A percentile compares a stretch with the other conserved stretches of the same genome.
Conservation (phyloP, 2,797 vertebrate genomes). For the Melanotaenia parkinsoni region DNA sequence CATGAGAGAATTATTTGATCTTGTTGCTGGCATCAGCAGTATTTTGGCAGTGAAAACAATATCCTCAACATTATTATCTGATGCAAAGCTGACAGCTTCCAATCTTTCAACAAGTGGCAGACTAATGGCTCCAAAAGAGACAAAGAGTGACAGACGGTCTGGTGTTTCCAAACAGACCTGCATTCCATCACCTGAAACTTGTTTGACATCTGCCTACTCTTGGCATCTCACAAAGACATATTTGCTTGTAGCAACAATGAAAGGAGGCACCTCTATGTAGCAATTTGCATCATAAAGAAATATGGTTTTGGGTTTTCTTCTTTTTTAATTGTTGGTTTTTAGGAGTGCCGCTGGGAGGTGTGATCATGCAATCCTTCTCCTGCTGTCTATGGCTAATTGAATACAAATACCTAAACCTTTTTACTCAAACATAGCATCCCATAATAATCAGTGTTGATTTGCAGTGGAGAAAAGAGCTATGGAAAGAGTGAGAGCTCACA, state of each 20-base stretch:
- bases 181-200: constrained; percentile 77
- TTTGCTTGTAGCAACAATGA: constrained; percentile 70
- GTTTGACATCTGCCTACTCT: constrained; percentile 74
- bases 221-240: constrained; percentile 65
- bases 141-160: constrained; percentile 70
- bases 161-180: constrained; percentile 69
- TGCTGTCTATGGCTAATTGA: constrained; percentile 24
- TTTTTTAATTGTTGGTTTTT: constrained; percentile 40
- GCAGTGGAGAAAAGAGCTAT: constrained; percentile 41
- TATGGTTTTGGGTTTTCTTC: not conserved
- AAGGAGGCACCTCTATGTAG: constrained; percentile 60
- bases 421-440: constrained; percentile 33
- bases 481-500: constrained; percentile 70
- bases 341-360: constrained; percentile 22
- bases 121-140: constrained; percentile 73
- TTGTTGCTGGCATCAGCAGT: constrained; percentile 48
- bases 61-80: constrained; percentile 62
- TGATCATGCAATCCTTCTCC: constrained; percentile 26
- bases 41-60: constrained; percentile 68
- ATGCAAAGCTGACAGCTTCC: constrained; percentile 71
- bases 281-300: constrained; percentile 50
- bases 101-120: constrained; percentile 73
- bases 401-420: constrained; percentile 4
- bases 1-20: constrained; percentile 57
- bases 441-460: constrained; percentile 40